phyloP scores from a whole-genome alignment of 2,888 invertebrate species.

The Hetaerina titia region DNA sequence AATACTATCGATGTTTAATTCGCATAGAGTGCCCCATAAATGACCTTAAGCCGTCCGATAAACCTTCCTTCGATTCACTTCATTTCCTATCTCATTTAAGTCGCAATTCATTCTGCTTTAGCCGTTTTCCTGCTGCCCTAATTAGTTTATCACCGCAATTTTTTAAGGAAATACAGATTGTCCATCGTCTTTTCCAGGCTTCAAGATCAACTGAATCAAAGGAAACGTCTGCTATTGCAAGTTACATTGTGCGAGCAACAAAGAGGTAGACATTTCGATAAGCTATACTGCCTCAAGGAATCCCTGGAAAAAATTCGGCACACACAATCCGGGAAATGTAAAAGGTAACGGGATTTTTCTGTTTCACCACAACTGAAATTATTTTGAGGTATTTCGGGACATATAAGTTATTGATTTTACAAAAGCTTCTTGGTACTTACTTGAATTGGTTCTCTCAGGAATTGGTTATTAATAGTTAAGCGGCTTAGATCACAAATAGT shows the following conservation, averaged over 20 bases:
- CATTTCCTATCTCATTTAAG: too few relatives aligned
- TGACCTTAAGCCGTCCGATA: too few relatives aligned
- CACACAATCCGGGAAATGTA: not conserved
- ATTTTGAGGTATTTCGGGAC: not conserved
- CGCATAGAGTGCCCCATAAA: too few relatives aligned
- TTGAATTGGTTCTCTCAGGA: not conserved
- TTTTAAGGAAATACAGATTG: too few relatives aligned
- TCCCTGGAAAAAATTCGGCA: not conserved
- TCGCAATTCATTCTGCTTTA: too few relatives aligned
- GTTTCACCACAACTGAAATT: not conserved
- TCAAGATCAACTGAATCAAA: not conserved
- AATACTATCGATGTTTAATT: too few relatives aligned
- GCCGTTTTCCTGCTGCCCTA: too few relatives aligned
- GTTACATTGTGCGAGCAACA: not conserved
- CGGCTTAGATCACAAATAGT: not conserved
- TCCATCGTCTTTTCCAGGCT: not conserved
- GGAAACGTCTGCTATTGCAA: not conserved
- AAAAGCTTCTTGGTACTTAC: not conserved
- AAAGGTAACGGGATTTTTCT: not conserved
- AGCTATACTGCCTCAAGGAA: not conserved
- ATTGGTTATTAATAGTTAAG: not conserved
- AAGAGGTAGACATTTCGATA: not conserved
- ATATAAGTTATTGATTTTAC: not conserved
- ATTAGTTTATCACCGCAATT: too few relatives aligned
- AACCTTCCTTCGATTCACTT: too few relatives aligned